Conservation (phyloP, 2,797 vertebrate species). For the Fratercula arctica region DNA sequence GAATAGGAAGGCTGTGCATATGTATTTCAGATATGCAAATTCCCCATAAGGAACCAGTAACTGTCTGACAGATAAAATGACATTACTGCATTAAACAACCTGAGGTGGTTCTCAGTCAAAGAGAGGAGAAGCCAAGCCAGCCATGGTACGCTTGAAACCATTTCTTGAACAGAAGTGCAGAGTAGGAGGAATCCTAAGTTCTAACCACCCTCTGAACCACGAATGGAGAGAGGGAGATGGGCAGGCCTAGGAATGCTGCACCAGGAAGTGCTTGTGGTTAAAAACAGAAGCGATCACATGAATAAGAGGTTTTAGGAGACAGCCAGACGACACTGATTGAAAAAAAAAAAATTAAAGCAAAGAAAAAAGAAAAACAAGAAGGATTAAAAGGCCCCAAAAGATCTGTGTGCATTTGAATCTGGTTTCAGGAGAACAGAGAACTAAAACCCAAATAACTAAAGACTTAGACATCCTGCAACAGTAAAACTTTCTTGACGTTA, state of each 20-base stretch:
- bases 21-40: neutral
- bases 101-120: neutral
- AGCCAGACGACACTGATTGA: slow-evolving; percentile 28
- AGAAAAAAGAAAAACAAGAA: neutral
- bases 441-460: neutral
- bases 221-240: neutral
- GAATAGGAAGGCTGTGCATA: fast-evolving
- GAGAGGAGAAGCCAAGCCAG: neutral
- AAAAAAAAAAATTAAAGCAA: neutral
- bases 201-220: neutral
- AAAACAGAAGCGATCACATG: slow-evolving; percentile 55
- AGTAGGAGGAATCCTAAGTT: slow-evolving; percentile 1
- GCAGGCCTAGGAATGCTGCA: slow-evolving; percentile 35
- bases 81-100: neutral
- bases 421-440: neutral
- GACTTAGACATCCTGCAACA: neutral
- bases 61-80: neutral
- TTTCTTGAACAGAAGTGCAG: slow-evolving; percentile 17
- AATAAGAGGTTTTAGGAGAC: slow-evolving; percentile 49
- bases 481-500: neutral
- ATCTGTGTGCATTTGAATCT: neutral
- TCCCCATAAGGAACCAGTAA: slow-evolving; percentile 11
- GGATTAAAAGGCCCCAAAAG: neutral
- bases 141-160: neutral
- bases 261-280: slow-evolving; percentile 60